These are phyloP conservation scores for Bungarus multicinctus DNA, from an alignment of 2,113 vertebrate species.

Conservation along the genomic window DNA sequence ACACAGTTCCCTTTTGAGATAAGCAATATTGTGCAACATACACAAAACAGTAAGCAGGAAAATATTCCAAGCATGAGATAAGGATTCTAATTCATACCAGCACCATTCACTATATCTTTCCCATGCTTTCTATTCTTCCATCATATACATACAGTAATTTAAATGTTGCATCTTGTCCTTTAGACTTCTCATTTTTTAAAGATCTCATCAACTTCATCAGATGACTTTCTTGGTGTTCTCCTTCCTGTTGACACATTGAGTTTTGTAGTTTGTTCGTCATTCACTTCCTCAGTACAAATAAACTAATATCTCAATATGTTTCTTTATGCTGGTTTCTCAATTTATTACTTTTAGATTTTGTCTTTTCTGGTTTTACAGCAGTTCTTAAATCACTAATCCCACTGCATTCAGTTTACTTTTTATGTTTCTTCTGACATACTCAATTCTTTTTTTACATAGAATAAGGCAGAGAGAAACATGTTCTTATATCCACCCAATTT, in stretches of 20 bases:
- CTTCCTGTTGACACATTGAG: background rate
- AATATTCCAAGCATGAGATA: background rate
- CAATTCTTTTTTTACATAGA: background rate
- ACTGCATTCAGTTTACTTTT: background rate
- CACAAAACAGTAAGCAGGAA: background rate
- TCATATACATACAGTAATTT: background rate
- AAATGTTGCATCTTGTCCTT: background rate
- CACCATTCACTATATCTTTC: background rate
- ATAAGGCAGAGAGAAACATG: background rate
- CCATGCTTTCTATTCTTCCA: background rate
- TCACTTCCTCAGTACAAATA: background rate
- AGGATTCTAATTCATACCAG: background rate
- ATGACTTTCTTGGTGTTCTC: background rate
- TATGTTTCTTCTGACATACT: background rate
- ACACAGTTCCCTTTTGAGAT: background rate
- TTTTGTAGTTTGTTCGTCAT: background rate
- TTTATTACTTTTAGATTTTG: background rate
- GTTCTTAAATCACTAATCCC: background rate
- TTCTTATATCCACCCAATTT: background rate
- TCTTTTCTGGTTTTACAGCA: background rate
- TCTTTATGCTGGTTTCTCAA: background rate
- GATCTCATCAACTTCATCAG: background rate
- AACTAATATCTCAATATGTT: background rate
- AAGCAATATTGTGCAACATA: background rate
- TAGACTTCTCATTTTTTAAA: background rate